Conservation (phyloP, 1,140 invertebrate species). For the Ridgeia piscesae region DNA sequence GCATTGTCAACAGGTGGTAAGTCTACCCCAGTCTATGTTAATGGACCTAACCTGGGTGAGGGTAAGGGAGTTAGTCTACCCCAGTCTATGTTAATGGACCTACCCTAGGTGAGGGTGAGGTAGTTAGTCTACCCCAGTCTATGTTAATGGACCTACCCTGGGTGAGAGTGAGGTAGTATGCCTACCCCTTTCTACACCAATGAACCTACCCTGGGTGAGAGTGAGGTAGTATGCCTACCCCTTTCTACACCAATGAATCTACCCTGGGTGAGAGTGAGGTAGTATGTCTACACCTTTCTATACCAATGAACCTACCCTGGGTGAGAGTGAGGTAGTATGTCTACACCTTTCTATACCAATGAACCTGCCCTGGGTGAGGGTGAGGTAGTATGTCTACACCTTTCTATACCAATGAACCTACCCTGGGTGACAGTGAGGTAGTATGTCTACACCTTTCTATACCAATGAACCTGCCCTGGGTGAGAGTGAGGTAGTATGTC, state of each 20-base stretch:
- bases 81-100: background rate
- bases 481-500: constrained; percentile 86
- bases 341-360: background rate
- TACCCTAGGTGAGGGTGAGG: constrained; percentile 84
- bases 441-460: constrained; percentile 59
- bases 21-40: background rate
- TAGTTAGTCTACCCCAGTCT: constrained; percentile 60
- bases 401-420: background rate
- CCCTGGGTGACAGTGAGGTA: constrained; percentile 91
- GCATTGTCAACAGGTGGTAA: background rate
- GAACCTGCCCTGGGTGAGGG: constrained; percentile 76
- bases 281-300: constrained; percentile 64
- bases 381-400: constrained; percentile 75
- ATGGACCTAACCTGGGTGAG: constrained; percentile 74
- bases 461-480: constrained; percentile 66
- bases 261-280: constrained; percentile 88
- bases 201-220: constrained; percentile 73
- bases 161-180: constrained; percentile 89
- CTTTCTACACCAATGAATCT: background rate
- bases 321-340: constrained; percentile 89
- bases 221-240: constrained; percentile 78
- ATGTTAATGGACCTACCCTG: constrained; percentile 63
- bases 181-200: background rate
- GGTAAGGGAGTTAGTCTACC: constrained; percentile 72
- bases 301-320: constrained; percentile 63